Evolutionary conservation across 1,140 invertebrate genomes (phyloP).

Genomic region (Bombus haemorrhoidalis): DNA sequence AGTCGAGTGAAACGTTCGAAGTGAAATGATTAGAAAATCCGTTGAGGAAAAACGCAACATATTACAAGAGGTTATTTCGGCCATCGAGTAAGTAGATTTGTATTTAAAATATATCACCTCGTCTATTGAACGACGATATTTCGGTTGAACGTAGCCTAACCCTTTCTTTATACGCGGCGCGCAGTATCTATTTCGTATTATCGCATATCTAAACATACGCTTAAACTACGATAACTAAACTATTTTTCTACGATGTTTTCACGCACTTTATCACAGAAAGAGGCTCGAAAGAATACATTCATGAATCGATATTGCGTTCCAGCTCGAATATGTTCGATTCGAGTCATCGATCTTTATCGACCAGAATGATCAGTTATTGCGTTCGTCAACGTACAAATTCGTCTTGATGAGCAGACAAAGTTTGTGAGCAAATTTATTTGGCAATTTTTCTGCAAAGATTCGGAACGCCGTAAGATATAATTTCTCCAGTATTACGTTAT

Average conservation of each 20-base stretch:
- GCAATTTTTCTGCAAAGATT: neutral
- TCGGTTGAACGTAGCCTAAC: constrained; percentile 21
- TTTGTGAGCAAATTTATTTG: neutral
- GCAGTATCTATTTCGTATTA: constrained; percentile 10
- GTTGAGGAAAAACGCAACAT: no score
- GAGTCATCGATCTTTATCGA: neutral
- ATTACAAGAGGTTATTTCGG: neutral
- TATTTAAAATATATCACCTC: neutral
- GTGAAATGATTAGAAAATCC: neutral
- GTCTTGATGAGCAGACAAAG: neutral
- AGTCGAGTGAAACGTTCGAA: neutral
- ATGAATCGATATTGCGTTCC: constrained; percentile 17
- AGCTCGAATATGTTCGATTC: neutral
- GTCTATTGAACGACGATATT: neutral
- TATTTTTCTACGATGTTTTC: constrained; percentile 63
- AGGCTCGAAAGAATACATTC: constrained; percentile 51
- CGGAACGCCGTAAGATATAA: neutral
- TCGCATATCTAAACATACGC: neutral
- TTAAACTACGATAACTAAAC: constrained; percentile 49
- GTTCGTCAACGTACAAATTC: neutral
- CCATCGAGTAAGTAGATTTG: constrained; percentile 28
- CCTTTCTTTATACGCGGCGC: constrained; percentile 33
- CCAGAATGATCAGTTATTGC: neutral
- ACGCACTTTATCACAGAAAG: constrained; percentile 15
- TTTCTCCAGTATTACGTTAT: neutral